Base-by-base conservation (phyloP, 1,140 invertebrate genomes). In the Lucilia cuprina region DNA sequence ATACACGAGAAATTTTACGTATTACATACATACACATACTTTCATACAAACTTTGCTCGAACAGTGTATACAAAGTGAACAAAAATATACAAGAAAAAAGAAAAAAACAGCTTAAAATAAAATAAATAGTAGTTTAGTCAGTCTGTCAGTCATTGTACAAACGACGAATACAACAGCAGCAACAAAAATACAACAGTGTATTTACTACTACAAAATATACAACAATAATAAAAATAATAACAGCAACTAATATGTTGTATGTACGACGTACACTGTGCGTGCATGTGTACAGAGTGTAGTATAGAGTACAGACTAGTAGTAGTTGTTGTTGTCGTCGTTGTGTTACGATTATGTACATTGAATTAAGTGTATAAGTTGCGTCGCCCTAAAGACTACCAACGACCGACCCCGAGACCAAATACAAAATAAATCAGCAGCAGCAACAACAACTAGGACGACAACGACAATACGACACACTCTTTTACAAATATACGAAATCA, bases 371-470 rank as follows among this genome's bases (percentile, higher is more conserved):
- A 84, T 78, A 84, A 84, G 83, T 78, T 84, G 80, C 80, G 55
- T 82, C 80, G 80, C 55, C 80, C 80, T 60, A 60, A 82, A 82
- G 80, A 82, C 80, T 82, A 82, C 80, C 75, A 82, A 82, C 80
- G 80, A 82, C 80, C 80, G 49, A 82, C 80, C 80, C 80, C 80
- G 80, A 82, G 80, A 82, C 84, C 60, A 41, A 83, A 78, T 65
- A 47, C 84, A 85, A 85, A 83, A 85, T 83, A 84, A 85, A 85
- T 85, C 82, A 85, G 82, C 82, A 84, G 65, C 75, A 85, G 84
- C 87, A 87, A 87, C 88, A 83, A 65, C 78, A 84, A n/a, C n/a
- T n/a, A n/a, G n/a, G n/a, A 74, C 74, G 80, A 80, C 75, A 60
- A 74, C 55, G 41, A 30, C n/a, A 80, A 85, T 82, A 82, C 65